Percentiles rank a stretch among this genome's conserved stretches.
Evolutionary conservation across 2,797 vertebrate species (phyloP).

Genomic region (Distichodus sexfasciatus): DNA sequence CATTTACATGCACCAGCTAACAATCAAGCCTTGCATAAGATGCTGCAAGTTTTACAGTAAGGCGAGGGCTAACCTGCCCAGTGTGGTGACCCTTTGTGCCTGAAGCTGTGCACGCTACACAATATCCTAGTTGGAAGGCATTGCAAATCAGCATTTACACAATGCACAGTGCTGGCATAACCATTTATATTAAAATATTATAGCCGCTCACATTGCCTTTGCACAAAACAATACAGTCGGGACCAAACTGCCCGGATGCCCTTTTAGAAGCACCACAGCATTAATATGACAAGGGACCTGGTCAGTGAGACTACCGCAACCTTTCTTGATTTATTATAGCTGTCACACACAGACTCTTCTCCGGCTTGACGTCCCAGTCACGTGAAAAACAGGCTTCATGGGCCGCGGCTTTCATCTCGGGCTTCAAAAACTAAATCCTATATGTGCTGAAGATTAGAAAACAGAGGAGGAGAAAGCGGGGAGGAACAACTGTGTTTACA

Average conservation of each 20-base stretch:
- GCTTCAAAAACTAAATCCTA: slow-evolving; percentile 26
- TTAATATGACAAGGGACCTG: slow-evolving; percentile 15
- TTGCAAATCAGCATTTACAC: neutral
- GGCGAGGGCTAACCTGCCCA: neutral
- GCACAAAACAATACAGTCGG: slow-evolving; percentile 5
- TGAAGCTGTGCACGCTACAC: neutral
- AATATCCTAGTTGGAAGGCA: neutral
- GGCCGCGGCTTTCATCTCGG: slow-evolving; percentile 26
- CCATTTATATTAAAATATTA: slow-evolving; percentile 5
- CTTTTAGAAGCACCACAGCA: slow-evolving; percentile 20
- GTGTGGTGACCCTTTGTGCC: neutral
- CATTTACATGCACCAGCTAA: neutral
- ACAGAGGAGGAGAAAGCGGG: too few species aligned
- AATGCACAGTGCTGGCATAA: neutral
- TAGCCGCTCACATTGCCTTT: neutral
- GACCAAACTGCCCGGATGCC: neutral
- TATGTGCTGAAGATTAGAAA: slow-evolving; percentile 30
- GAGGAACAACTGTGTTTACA: neutral
- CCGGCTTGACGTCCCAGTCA: slow-evolving; percentile 16
- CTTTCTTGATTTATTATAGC: slow-evolving; percentile 43
- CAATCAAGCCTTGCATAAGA: neutral
- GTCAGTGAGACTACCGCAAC: slow-evolving; percentile 7
- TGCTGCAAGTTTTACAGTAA: neutral
- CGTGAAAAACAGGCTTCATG: slow-evolving; percentile 20
- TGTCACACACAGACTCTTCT: slow-evolving; percentile 29